Evolutionary conservation across 2,113 vertebrate genomes (phyloP), one percentile per base, ranked within the genome.

Genomic region (Ophthalmolycus amberensis): DNA sequence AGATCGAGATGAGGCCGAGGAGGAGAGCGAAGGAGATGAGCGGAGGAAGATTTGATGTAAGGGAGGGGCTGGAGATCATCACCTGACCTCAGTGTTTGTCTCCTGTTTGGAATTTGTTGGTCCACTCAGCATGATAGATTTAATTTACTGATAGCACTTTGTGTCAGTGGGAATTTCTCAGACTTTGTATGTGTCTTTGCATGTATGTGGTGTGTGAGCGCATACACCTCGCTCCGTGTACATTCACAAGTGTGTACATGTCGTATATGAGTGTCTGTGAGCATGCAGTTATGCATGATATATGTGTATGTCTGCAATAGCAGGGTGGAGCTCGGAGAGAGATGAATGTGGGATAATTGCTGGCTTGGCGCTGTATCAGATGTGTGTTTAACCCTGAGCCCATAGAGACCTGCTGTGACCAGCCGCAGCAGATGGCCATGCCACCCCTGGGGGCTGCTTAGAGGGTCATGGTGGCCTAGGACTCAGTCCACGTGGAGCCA

Each of bases 71-170:
- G 77, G 89, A 79, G 76, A 82, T 89, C 86, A 90, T 93, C 91
- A 87, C 82, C 88, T 93, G 91, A 90, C 90, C 92, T 89, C 82
- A 60, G 85, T 89, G 88, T 93, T 92, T 93, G 91, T 87, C 82
- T 91, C 77, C 92, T 65, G 75, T 91, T 90, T 88, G 89, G 84
- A 91, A 86, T 88, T 85, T 83, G 90, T 85, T 89, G 88, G 87
- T 88, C 89, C 87, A 90, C 90, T 92, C 85, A 83, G 79, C 77
- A 84, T 86, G 90, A 90, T 90, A 90, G 92, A 94, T 93, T 93
- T 88, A 88, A 90, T 93, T 94, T 92, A 90, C 85, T 92, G 93
- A 95, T 94, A 93, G 66, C 66, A 71, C 85, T 77, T 83, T 72
- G 82, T 80, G 91, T 90, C 79, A 38, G 82, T 72, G 84, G 78